Base-by-base conservation (phyloP, 2,113 vertebrate species). In the Dromas ardeola region DNA sequence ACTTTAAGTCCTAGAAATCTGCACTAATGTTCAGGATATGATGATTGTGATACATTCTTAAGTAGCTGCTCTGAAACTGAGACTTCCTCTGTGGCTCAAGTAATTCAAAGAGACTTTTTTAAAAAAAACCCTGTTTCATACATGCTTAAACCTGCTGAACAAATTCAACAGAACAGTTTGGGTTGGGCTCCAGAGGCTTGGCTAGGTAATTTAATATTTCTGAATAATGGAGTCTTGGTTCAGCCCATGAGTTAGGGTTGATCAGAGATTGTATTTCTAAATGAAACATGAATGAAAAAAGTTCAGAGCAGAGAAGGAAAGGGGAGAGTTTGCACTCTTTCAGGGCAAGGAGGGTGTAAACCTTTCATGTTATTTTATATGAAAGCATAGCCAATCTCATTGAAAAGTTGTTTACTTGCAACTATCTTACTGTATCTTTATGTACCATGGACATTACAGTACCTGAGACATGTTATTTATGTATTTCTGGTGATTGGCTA, bases 1-100 rank as follows among this genome's bases (percentile, higher is more conserved):
- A 93, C 27, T 72, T 81, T 47, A 69, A 83, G 55, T 90, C 66
- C 42, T 80, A 85, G 61, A 97, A 98, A 91, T 96, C 50, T 80
- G 62, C 15, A 11, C 74, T 56, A 26, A 76, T 63, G 6, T 95
- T 94, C 53, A 67, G 59, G n/a, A 53, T 81, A 87, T 34, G 42
- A 53, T 91, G 22, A 87, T 80, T 83, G 25, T 80, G 73, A 73
- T 85, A 59, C 4, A 7, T 62, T 63, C 6, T 49, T 49, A 80
- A 92, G 66, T 88, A 88, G 55, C 59, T 96, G 17, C 40, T 91
- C 47, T 86, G 50, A 82, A 94, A 81, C 21, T 18, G 42, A 88
- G 73, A 32, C 65, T 52, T 90, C 25, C 61, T 89, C 49, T 66
- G 38, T 77, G 30, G 62, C 58, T 90, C 34, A 86, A 69, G 49